phyloP scores from a whole-genome alignment of 2,113 vertebrate genomes.

The Clarias magur region DNA sequence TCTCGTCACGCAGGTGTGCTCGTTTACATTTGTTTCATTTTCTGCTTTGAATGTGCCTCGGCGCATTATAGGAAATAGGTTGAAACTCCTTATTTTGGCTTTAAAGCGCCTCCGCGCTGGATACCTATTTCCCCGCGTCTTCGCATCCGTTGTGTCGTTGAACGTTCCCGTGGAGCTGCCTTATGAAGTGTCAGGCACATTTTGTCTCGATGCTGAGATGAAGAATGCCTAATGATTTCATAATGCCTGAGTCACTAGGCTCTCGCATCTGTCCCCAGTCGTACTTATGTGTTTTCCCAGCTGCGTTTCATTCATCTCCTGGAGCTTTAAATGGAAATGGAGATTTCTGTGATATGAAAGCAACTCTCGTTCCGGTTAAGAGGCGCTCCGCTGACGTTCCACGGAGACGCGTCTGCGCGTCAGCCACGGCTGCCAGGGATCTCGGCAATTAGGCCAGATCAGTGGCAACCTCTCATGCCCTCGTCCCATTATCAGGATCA shows the following conservation, averaged over 20 bases:
- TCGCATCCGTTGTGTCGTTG: conserved; percentile 37
- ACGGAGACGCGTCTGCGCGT: conserved; percentile 57
- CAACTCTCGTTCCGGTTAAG: conserved; percentile 40
- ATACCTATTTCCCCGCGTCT: conserved; percentile 28
- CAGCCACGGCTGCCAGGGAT: conserved; percentile 68
- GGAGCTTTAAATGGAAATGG: conserved; percentile 51
- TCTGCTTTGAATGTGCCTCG: conserved; percentile 16
- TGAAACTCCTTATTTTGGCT: conserved; percentile 6
- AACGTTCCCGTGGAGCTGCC: conserved; percentile 40
- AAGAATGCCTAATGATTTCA: conserved; percentile 51
- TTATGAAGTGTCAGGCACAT: conserved; percentile 52
- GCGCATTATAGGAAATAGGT: not conserved
- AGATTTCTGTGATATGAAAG: conserved; percentile 52
- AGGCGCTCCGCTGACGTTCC: conserved; percentile 55
- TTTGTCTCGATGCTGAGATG: conserved; percentile 45
- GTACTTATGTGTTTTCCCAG: conserved; percentile 49
- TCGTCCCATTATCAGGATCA: conserved; percentile 75
- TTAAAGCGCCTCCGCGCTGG: conserved; percentile 19
- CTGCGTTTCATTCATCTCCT: conserved; percentile 49
- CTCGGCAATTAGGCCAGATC: conserved; percentile 76
- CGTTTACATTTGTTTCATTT: conserved; percentile 22
- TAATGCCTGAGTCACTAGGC: conserved; percentile 44
- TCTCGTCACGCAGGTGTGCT: conserved; percentile 40
- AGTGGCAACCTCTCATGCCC: conserved; percentile 72
- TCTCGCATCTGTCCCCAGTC: conserved; percentile 40